Base-by-base conservation (phyloP, 2,888 invertebrate species). In the Sarcophaga caerulescens region DNA sequence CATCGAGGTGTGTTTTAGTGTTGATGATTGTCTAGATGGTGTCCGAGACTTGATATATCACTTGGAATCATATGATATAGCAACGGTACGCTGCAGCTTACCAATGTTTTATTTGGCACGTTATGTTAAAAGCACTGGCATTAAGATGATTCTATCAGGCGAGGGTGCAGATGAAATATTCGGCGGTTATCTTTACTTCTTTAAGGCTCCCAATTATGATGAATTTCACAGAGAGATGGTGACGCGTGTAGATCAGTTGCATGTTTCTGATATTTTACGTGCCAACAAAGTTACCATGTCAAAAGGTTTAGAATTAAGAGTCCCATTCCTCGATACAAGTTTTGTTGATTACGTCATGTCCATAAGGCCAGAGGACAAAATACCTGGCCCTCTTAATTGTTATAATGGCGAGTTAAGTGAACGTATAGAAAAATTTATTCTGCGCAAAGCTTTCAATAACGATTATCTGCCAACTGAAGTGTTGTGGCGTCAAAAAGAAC, bases 161-260 rank as follows among this genome's bases (percentile, higher is more conserved):
- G 99, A 99, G 94, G 99, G 99, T 2, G 97, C 98, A 0, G 99
- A 99, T 93, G 99, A 99, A 94, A 93, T 99, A 71, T 97, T 98
- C 17, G 98, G 98, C 89, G 99, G 99, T 0, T 98, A 99, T 91
- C 96, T 98, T 91, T 99, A 99, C 92, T 99, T 99, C 93, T 96
- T 97, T 91, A 97, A 98, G 89, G 97, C 98, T 1, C 98, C 98
- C 12, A 95, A 94, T 85, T 93, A 95, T 14, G 92, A 94, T 57
- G 96, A 95, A 14, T 97, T 95, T 10, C 96, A 97, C 89, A 94
- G 95, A 62, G 98, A 98, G 93, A 96, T 97, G 90, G 93, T 93
- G 0, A 91, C 90, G 82, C 94, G 97, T 73, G 94, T 97, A 1
- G 95, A 95, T 45, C 96, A 97, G 89, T 95, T 97, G 89, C 96